Percentiles rank a stretch among this genome's conserved stretches.
Evolutionary conservation across 1,140 invertebrate genomes (phyloP).

Genomic region (Penaeus vannamei): DNA sequence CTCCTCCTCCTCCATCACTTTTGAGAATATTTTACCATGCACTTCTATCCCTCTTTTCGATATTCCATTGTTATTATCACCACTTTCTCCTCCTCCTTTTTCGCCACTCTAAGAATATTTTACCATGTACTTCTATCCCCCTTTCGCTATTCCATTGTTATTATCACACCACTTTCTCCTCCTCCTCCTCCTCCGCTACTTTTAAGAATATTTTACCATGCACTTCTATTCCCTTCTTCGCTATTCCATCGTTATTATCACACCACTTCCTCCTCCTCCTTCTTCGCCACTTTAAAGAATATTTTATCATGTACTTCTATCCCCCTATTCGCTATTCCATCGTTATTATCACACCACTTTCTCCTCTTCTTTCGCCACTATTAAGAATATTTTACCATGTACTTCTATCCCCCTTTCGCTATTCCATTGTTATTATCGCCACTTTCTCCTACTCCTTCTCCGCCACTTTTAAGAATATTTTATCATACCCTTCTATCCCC

Average conservation of each 20-base stretch:
- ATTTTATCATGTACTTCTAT: background rate
- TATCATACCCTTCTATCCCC: background rate
- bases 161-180: background rate
- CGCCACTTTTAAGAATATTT: background rate
- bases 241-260: background rate
- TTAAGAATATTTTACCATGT: too few species aligned
- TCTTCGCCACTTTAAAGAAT: background rate
- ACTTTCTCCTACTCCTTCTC: conserved; percentile 42
- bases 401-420: conserved; percentile 3
- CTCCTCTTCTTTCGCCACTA: conserved; percentile 7
- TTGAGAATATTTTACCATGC: too few species aligned
- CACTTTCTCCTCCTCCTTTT: too few species aligned
- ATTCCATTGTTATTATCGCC: conserved; percentile 30
- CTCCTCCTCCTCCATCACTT: too few species aligned
- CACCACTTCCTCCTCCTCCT: background rate
- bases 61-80: background rate
- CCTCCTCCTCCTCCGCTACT: background rate
- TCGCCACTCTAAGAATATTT: too few species aligned
- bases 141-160: conserved; percentile 10
- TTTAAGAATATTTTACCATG: too few species aligned
- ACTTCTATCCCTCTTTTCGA: too few species aligned
- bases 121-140: conserved; percentile 2
- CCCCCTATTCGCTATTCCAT: background rate
- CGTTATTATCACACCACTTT: background rate
- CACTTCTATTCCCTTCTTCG: background rate